A percentile compares a stretch with the other conserved stretches of the same genome.
Evolutionary conservation across 2,888 invertebrate genomes (phyloP).

Genomic region (Polydrusus pterygomalis): DNA sequence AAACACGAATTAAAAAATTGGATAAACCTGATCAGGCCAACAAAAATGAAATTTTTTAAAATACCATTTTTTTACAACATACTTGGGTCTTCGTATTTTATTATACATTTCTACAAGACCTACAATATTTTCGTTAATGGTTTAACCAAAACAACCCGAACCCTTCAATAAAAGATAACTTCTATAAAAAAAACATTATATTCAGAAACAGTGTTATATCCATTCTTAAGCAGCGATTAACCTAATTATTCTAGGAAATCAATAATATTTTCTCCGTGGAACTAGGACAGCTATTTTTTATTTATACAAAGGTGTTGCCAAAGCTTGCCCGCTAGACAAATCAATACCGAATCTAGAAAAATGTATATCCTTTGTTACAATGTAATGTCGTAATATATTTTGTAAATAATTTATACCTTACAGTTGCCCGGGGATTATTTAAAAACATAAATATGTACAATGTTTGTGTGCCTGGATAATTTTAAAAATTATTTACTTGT

Average conservation of each 20-base stretch:
- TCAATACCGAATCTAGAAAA: slow-evolving; percentile 28
- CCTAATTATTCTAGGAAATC: slow-evolving; percentile 24
- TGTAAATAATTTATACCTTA: slow-evolving; percentile 1
- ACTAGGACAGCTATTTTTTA: slow-evolving; percentile 23
- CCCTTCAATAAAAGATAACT: too few relatives aligned
- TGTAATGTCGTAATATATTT: slow-evolving; percentile 2
- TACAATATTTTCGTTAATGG: too few relatives aligned
- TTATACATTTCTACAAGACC: too few relatives aligned
- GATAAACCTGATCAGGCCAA: too few relatives aligned
- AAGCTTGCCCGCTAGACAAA: slow-evolving; percentile 7
- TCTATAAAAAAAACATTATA: neutral
- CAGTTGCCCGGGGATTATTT: neutral
- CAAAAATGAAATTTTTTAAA: too few relatives aligned
- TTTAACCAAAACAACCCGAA: too few relatives aligned
- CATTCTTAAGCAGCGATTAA: slow-evolving; percentile 13
- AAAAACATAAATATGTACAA: neutral
- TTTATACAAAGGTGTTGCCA: slow-evolving; percentile 21
- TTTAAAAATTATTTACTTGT: too few relatives aligned
- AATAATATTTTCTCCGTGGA: slow-evolving; percentile 13
- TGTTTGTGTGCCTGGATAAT: too few relatives aligned
- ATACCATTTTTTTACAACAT: too few relatives aligned
- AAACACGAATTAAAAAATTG: too few relatives aligned
- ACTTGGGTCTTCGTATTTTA: too few relatives aligned
- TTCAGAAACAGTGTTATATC: neutral
- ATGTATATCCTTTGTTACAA: slow-evolving; percentile 21